Percentiles rank a stretch among this genome's conserved stretches.
Evolutionary conservation across 2,113 vertebrate species (phyloP).

Genomic region (Sander vitreus): DNA sequence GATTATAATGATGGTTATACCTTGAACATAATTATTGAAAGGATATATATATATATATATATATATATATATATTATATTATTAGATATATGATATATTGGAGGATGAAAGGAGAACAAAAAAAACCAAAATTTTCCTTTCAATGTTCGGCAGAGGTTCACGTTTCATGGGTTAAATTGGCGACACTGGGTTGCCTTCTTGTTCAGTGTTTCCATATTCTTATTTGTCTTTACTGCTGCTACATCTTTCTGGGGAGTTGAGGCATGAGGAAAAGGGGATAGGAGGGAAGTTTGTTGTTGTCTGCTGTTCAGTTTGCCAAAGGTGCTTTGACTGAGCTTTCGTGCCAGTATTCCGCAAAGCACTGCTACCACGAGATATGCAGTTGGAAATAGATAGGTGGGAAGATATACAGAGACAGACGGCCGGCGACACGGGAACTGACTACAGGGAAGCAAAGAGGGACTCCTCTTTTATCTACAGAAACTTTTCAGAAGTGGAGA

Average conservation of each 20-base stretch:
- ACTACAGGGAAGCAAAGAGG: slow-evolving; percentile 21
- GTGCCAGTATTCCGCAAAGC: slow-evolving; percentile 24
- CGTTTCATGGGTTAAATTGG: background rate
- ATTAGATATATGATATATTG: too few species aligned
- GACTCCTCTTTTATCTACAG: slow-evolving; percentile 29
- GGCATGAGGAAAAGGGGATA: background rate
- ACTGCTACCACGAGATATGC: slow-evolving; percentile 34
- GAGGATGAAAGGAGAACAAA: background rate
- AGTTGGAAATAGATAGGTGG: slow-evolving; percentile 43
- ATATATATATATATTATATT: too few species aligned
- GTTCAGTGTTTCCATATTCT: background rate
- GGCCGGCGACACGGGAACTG: background rate
- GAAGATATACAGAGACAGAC: slow-evolving; percentile 38
- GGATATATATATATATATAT: too few species aligned
- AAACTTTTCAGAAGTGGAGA: slow-evolving; percentile 43
- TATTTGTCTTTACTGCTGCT: background rate
- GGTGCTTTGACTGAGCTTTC: slow-evolving; percentile 35
- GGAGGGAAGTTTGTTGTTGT: slow-evolving; percentile 24
- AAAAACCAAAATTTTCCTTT: background rate
- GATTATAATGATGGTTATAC: background rate
- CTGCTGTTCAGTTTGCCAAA: slow-evolving; percentile 29
- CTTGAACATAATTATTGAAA: background rate
- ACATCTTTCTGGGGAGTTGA: background rate
- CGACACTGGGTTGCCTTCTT: background rate
- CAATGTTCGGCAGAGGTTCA: background rate